These are phyloP conservation scores for Hirtodrosophila cameraria DNA, from an alignment of 2,888 invertebrate species.

Conservation along the genomic window DNA sequence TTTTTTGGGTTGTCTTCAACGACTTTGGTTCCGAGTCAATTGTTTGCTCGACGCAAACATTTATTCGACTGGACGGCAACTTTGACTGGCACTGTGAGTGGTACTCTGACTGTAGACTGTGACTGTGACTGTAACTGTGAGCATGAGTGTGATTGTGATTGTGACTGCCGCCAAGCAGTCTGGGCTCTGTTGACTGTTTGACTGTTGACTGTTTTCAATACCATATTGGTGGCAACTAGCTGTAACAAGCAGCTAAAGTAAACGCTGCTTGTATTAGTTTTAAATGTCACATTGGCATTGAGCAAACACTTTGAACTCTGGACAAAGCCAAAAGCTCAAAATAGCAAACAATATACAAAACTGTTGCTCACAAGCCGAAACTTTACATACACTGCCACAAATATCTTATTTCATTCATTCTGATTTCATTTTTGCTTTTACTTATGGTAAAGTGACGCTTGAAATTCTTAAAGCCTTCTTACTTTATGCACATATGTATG, in stretches of 20 bases:
- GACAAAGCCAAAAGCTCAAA: conserved; percentile 23
- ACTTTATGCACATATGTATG: too few species aligned
- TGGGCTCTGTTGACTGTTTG: conserved; percentile 33
- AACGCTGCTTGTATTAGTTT: conserved; percentile 64
- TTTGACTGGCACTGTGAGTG: conserved; percentile 36
- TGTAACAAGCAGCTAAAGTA: conserved; percentile 46
- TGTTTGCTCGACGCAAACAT: conserved; percentile 63
- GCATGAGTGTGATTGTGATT: conserved; percentile 5
- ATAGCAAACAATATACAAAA: not conserved
- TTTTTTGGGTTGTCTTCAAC: conserved; percentile 26
- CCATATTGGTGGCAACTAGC: conserved; percentile 70
- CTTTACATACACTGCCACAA: conserved; percentile 10
- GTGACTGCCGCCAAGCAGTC: conserved; percentile 58
- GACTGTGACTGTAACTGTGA: conserved; percentile 8
- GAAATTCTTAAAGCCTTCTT: too few species aligned
- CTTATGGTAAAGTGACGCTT: too few species aligned
- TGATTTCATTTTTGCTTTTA: too few species aligned
- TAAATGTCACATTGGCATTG: conserved; percentile 77
- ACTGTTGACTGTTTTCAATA: conserved; percentile 64
- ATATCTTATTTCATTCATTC: not conserved
- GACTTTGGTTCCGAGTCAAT: conserved; percentile 60
- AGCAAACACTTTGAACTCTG: conserved; percentile 62
- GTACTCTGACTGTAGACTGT: conserved; percentile 13
- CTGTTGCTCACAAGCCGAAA: conserved; percentile 1
- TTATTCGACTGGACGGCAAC: conserved; percentile 21